Conservation (phyloP, 2,888 invertebrate species). For the Drosophila niveifrons region DNA sequence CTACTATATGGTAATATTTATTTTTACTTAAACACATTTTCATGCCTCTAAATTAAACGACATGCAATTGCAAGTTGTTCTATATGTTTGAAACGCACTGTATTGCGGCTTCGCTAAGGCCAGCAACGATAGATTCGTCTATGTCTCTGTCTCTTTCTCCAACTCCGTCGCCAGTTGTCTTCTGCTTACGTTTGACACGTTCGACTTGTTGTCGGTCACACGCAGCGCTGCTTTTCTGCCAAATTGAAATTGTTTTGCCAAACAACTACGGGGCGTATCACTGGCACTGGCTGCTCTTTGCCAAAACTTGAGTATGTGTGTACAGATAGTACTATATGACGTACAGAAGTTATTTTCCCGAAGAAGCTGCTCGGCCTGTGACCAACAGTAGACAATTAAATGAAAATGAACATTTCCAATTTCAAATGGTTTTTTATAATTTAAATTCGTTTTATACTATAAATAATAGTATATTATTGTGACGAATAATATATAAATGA, state of each 20-base stretch:
- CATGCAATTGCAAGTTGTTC: background rate
- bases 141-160: background rate
- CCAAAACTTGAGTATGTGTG: conserved; percentile 32
- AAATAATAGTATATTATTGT: no score
- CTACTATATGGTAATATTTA: no score
- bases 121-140: conserved; percentile 2
- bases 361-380: conserved; percentile 2
- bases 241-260: conserved; percentile 77
- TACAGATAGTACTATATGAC: background rate
- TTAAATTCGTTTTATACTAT: no score
- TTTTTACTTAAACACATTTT: no score
- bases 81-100: background rate
- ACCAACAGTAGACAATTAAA: background rate
- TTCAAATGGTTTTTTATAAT: no score
- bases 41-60: no score
- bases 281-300: conserved; percentile 31
- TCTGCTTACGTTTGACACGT: conserved; percentile 51
- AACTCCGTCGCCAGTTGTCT: conserved; percentile 16
- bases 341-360: conserved; percentile 1
- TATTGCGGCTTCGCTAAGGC: conserved; percentile 22
- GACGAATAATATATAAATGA: no score
- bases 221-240: conserved; percentile 69
- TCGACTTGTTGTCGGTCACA: conserved; percentile 70
- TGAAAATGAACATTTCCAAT: no score
- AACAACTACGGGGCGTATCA: conserved; percentile 55